phyloP scores from a whole-genome alignment of 35 echinoderm and acorn worm genomes.

The Antedon bifida region DNA sequence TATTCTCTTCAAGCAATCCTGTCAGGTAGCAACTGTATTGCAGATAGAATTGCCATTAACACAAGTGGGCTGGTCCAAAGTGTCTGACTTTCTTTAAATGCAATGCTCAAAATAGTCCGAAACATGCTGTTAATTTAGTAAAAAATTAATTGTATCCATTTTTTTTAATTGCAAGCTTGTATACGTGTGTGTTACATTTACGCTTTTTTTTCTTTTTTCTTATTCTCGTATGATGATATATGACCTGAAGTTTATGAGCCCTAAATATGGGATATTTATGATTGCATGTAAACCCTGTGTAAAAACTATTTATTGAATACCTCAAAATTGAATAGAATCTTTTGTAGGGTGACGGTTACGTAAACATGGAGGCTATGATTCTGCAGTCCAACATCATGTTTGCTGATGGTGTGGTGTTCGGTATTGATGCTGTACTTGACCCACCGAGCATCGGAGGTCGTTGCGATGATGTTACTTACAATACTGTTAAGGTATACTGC shows the following conservation, averaged over 20 bases:
- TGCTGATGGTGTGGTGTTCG: slow-evolving; percentile 17
- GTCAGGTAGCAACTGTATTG: too few relatives aligned
- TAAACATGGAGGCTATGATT: slow-evolving; percentile 16
- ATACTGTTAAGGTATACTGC: not conserved
- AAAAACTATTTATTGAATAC: not conserved
- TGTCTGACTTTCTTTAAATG: too few relatives aligned
- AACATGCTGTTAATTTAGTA: not conserved
- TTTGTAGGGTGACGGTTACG: slow-evolving; percentile 15
- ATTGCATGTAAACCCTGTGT: too few relatives aligned
- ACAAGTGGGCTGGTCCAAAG: not conserved
- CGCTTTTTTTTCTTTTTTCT: too few relatives aligned
- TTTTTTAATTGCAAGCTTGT: too few relatives aligned
- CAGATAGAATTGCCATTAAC: not conserved
- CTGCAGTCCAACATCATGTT: not conserved
- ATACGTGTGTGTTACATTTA: too few relatives aligned
- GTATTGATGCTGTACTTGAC: slow-evolving; percentile 22
- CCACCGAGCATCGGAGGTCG: slow-evolving; percentile 39
- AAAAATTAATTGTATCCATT: too few relatives aligned
- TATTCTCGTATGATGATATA: too few relatives aligned
- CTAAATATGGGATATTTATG: too few relatives aligned
- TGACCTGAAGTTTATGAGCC: too few relatives aligned
- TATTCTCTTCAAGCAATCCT: too few relatives aligned
- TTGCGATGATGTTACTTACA: slow-evolving; percentile 12
- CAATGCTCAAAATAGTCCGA: not conserved
- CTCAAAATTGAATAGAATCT: not conserved